A percentile compares a stretch with the other conserved stretches of the same genome.
Conservation (phyloP, 1,140 invertebrate species). For the Meloidogyne floridensis region DNA sequence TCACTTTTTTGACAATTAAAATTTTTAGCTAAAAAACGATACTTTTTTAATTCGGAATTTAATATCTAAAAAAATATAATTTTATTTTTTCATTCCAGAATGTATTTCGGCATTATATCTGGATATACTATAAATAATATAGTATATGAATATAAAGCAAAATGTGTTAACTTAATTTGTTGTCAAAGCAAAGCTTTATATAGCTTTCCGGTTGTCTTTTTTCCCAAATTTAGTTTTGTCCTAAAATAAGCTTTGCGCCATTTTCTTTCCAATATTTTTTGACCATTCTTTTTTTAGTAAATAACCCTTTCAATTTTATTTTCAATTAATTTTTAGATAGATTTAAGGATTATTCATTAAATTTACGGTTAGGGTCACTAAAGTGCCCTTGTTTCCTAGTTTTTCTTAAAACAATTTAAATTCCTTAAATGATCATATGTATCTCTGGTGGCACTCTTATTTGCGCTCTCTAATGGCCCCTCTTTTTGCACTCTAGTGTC, state of each 20-base stretch:
- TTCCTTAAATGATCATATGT: too few relatives aligned
- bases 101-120: too few relatives aligned
- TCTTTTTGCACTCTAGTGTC: too few relatives aligned
- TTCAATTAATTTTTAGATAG: background rate
- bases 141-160: too few relatives aligned
- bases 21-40: background rate
- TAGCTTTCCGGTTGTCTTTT: constrained; percentile 1
- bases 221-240: constrained; percentile 3
- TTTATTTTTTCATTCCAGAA: too few relatives aligned
- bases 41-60: background rate
- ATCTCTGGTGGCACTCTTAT: too few relatives aligned
- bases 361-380: too few relatives aligned
- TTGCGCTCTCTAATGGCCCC: too few relatives aligned
- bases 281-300: background rate
- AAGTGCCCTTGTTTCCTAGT: too few relatives aligned
- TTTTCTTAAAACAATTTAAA: too few relatives aligned
- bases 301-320: background rate
- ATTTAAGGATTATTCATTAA: too few relatives aligned
- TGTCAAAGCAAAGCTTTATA: background rate
- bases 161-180: constrained; percentile 9
- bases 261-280: background rate
- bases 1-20: background rate
- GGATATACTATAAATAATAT: too few relatives aligned
- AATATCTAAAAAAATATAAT: background rate
- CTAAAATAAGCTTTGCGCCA: background rate